Evolutionary conservation across 2,888 invertebrate genomes (phyloP).

Genomic region (Lithophane leautieri): DNA sequence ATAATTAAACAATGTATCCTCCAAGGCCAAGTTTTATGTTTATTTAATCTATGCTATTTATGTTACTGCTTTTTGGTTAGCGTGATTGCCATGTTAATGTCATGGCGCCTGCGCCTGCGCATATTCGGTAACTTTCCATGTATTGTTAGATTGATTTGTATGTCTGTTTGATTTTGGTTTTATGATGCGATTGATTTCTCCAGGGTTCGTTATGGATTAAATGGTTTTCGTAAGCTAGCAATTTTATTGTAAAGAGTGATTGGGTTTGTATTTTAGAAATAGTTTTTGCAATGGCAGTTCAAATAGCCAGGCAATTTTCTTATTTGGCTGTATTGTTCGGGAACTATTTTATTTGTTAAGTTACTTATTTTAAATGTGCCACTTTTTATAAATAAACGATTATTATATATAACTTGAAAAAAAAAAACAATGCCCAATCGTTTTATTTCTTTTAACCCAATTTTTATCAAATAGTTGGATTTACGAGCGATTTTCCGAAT

Average conservation of each 20-base stretch:
- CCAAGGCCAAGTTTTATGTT: constrained; percentile 80
- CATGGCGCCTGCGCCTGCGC: constrained; percentile 57
- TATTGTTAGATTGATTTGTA: constrained; percentile 45
- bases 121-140: constrained; percentile 51
- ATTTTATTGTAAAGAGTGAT: not conserved
- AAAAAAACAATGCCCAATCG: not conserved
- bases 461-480: not conserved
- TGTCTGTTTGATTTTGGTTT: constrained; percentile 28
- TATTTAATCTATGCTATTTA: constrained; percentile 78
- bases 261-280: not conserved
- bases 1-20: constrained; percentile 57
- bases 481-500: not conserved
- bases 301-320: not conserved
- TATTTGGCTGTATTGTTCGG: not conserved
- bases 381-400: too few species aligned
- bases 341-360: too few species aligned
- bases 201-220: not conserved
- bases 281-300: not conserved
- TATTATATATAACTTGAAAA: too few species aligned
- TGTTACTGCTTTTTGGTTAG: constrained; percentile 66
- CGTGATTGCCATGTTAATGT: constrained; percentile 58
- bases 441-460: not conserved
- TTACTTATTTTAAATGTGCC: too few species aligned
- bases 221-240: not conserved
- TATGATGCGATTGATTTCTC: not conserved